phyloP scores from a whole-genome alignment of 2,113 vertebrate species.

The Carassius carassius region DNA sequence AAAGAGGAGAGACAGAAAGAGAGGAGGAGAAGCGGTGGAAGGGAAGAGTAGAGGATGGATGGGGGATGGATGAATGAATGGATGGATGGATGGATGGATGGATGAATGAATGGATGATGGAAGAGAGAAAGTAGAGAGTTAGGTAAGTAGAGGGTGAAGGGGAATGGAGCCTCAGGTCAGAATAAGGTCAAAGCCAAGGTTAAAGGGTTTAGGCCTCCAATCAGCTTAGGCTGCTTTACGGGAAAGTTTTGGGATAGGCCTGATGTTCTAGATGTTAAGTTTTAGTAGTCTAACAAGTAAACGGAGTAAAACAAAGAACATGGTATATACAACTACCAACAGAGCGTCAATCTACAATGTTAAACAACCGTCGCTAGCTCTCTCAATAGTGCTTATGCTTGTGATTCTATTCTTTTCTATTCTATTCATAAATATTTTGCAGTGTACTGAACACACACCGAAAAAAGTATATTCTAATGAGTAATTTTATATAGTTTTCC shows the following conservation, averaged over 20 bases:
- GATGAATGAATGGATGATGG: constrained; percentile 68
- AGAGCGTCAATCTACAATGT: neutral
- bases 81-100: constrained; percentile 68
- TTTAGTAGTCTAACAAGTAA: neutral
- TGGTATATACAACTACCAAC: neutral
- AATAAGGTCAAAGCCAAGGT: neutral
- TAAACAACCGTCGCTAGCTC: neutral
- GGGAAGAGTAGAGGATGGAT: constrained; percentile 76
- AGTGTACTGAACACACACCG: neutral
- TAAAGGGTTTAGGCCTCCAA: constrained; percentile 32
- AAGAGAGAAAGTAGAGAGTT: constrained; percentile 74
- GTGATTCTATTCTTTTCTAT: no score
- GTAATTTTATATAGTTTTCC: neutral
- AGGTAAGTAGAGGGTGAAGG: constrained; percentile 50
- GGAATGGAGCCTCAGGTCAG: neutral
- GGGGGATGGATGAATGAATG: constrained; percentile 70
- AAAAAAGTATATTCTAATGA: no score
- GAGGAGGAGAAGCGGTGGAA: constrained; percentile 59
- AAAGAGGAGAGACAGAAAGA: constrained; percentile 48
- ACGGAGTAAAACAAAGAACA: neutral
- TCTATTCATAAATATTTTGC: neutral
- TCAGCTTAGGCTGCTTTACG: neutral
- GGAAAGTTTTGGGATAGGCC: neutral
- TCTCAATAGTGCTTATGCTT: no score
- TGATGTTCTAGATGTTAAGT: neutral